Evolutionary conservation across 2,797 vertebrate species (phyloP).

Genomic region (Microctenopoma lineatum): DNA sequence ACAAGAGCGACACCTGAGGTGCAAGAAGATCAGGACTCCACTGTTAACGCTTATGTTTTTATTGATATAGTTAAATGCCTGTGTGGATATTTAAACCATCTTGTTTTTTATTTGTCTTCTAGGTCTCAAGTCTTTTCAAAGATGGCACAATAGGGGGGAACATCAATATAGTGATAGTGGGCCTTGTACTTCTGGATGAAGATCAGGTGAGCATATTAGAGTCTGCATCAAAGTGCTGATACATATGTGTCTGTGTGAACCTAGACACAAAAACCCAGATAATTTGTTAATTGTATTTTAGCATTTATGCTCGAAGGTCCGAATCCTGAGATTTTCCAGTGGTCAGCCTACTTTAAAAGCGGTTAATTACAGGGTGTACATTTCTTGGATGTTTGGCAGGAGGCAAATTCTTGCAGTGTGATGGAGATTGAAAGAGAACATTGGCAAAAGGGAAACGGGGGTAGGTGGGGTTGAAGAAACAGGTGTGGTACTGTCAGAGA

Average conservation of each 20-base stretch:
- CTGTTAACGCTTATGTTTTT: conserved; percentile 52
- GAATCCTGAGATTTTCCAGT: conserved; percentile 35
- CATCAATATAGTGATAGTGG: conserved; percentile 91
- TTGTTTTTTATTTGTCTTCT: conserved; percentile 38
- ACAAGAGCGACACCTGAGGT: conserved; percentile 61
- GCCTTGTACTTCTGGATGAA: conserved; percentile 90
- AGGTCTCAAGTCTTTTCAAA: conserved; percentile 94
- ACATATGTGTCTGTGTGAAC: too few relatives aligned
- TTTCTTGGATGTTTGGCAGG: conserved; percentile 78
- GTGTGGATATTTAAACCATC: conserved; percentile 61
- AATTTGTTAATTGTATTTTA: conserved; percentile 35
- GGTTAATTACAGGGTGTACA: conserved; percentile 82
- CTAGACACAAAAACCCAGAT: neutral
- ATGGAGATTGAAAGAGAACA: conserved; percentile 39
- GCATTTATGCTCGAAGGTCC: conserved; percentile 31
- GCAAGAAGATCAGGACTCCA: conserved; percentile 47
- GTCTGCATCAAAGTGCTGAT: too few relatives aligned
- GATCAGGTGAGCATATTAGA: conserved; percentile 85
- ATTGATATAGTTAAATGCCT: conserved; percentile 28
- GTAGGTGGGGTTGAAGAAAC: conserved; percentile 50
- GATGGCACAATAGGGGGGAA: conserved; percentile 93
- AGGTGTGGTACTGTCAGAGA: conserved; percentile 58
- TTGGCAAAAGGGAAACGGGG: conserved; percentile 55
- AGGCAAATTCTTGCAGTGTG: conserved; percentile 43
- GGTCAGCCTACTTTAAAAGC: conserved; percentile 62